phyloP scores from a whole-genome alignment of 2,113 vertebrate genomes.

The Thalassoma bifasciatum region DNA sequence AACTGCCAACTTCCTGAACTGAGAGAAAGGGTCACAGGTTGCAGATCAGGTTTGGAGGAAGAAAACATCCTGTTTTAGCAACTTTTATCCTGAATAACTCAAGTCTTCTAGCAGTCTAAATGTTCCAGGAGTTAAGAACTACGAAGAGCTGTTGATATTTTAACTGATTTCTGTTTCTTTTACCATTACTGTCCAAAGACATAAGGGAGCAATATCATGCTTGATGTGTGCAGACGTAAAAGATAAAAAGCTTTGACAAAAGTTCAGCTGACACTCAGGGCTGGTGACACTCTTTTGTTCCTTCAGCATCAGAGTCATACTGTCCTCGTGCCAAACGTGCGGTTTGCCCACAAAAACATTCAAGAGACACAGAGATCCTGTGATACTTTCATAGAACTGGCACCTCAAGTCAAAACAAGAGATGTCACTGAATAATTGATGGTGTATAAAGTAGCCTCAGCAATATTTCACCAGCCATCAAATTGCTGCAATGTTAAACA shows the following conservation, averaged over 20 bases:
- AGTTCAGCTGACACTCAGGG: conserved; percentile 16
- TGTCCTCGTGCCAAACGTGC: conserved; percentile 45
- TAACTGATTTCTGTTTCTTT: background rate
- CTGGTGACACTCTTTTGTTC: conserved; percentile 20
- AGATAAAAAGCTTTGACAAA: background rate
- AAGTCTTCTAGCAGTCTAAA: background rate
- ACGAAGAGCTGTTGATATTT: background rate
- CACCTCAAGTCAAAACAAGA: conserved; percentile 64
- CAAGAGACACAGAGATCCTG: conserved; percentile 30
- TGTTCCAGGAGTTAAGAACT: background rate
- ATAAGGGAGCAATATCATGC: background rate
- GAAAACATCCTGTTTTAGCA: conserved; percentile 11
- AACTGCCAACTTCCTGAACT: conserved; percentile 48
- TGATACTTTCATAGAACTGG: conserved; percentile 56
- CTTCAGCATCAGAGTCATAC: conserved; percentile 1
- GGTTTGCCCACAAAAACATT: conserved; percentile 49
- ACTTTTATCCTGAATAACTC: conserved; percentile 3
- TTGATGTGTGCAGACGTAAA: background rate
- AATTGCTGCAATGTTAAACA: background rate
- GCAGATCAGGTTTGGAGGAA: conserved; percentile 45
- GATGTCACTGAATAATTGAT: conserved; percentile 50
- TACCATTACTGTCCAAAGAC: background rate
- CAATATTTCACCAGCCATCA: conserved; percentile 18
- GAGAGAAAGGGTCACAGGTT: conserved; percentile 38
- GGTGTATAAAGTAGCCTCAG: background rate